Evolutionary conservation across 2,113 vertebrate species (phyloP).

Genomic region (Burhinus bistriatus): DNA sequence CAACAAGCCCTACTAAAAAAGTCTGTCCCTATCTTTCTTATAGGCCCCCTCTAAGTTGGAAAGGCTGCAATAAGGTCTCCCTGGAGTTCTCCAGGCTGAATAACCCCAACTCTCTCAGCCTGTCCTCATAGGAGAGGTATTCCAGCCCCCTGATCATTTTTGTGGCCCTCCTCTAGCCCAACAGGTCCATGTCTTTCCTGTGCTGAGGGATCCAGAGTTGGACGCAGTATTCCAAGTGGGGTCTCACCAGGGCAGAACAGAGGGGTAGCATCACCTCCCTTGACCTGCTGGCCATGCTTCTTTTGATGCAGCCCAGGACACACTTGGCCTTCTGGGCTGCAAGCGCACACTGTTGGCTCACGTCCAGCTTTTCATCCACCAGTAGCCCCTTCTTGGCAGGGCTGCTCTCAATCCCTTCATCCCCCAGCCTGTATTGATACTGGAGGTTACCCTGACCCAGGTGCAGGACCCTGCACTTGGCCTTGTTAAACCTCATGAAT

Average conservation of each 20-base stretch:
- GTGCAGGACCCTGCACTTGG: background rate
- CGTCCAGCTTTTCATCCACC: background rate
- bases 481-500: background rate
- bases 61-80: background rate
- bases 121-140: no score
- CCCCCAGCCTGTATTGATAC: background rate
- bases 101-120: background rate
- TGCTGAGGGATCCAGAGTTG: background rate
- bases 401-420: background rate
- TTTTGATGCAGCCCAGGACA: background rate
- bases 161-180: background rate
- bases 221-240: background rate
- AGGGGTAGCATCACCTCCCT: background rate
- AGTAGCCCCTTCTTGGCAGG: background rate
- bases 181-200: background rate
- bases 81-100: background rate
- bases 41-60: background rate
- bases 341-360: accelerated
- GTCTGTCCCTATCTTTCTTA: background rate
- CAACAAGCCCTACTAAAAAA: background rate
- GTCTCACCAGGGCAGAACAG: no score
- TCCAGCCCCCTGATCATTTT: background rate
- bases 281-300: accelerated
- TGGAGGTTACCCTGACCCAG: accelerated
- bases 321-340: background rate